These are phyloP conservation scores for Acanthosepion pharaonis DNA, from an alignment of 2,888 invertebrate species.

Conservation along the genomic window DNA sequence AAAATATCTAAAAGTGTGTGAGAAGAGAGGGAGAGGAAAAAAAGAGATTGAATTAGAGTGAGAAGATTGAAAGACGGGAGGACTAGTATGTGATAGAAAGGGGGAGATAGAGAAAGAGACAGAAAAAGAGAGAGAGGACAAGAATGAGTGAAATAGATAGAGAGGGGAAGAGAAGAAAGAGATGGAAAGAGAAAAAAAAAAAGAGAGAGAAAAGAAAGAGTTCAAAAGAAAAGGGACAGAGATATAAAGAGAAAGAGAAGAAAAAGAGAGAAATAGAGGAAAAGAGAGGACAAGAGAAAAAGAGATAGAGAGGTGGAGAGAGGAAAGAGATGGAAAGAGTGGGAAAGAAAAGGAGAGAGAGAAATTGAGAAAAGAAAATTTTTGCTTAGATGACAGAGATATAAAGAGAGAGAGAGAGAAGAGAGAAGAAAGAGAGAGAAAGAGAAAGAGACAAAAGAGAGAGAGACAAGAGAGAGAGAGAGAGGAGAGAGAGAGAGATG, in stretches of 20 bases:
- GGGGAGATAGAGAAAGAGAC: neutral
- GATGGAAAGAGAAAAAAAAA: neutral
- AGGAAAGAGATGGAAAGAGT: too few relatives aligned
- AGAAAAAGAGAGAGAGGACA: neutral
- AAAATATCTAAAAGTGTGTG: too few relatives aligned
- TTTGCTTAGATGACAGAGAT: too few relatives aligned
- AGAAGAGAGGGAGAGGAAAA: too few relatives aligned
- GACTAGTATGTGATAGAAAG: neutral
- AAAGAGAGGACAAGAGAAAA: neutral
- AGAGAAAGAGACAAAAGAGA: neutral
- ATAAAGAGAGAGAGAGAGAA: neutral
- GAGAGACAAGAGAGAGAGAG: neutral
- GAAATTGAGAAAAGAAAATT: too few relatives aligned
- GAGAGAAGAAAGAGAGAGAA: neutral
- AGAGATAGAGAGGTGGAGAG: too few relatives aligned
- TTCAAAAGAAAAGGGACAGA: constrained; percentile 35
- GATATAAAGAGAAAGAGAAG: neutral
- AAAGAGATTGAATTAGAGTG: too few relatives aligned
- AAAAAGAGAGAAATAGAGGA: neutral
- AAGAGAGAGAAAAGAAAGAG: neutral
- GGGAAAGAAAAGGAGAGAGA: neutral
- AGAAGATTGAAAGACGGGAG: too few relatives aligned
- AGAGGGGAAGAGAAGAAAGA: neutral
- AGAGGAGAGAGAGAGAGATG: neutral
- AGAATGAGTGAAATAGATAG: neutral